Conservation (phyloP, 1,140 invertebrate species). For the Drosophila punjabiensis region DNA sequence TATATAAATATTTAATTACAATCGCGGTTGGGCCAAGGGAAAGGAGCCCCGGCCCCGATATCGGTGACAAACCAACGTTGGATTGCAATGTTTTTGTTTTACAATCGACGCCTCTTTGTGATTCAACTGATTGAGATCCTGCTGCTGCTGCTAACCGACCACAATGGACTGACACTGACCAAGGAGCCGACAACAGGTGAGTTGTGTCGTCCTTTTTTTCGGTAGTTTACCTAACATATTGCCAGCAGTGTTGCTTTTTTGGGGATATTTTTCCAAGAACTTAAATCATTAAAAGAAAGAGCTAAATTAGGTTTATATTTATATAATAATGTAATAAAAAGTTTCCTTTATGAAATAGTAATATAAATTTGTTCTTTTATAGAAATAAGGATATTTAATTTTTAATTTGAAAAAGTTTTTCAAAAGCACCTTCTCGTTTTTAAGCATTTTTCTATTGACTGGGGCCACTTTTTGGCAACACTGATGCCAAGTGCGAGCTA, state of each 20-base stretch:
- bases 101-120: conserved; percentile 71
- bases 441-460: conserved; percentile 3
- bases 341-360: not conserved
- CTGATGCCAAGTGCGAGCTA: conserved; percentile 20
- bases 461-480: conserved; percentile 8
- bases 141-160: conserved; percentile 72
- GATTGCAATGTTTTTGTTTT: conserved; percentile 82
- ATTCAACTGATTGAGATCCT: conserved; percentile 76
- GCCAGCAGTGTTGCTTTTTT: not conserved
- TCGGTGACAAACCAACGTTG: conserved; percentile 50
- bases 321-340: not conserved
- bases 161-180: conserved; percentile 75
- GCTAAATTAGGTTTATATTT: not conserved
- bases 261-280: not conserved
- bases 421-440: not conserved
- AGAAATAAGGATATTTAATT: not conserved
- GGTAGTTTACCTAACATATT: not conserved
- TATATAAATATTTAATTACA: conserved; percentile 14
- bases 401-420: not conserved
- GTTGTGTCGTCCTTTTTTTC: conserved; percentile 1
- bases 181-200: conserved; percentile 79
- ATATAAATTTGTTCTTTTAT: not conserved
- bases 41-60: conserved; percentile 20
- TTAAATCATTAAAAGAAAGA: not conserved
- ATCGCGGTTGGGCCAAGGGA: conserved; percentile 27